A percentile compares a stretch with the other conserved stretches of the same genome.
Conservation (phyloP, 2,888 invertebrate species). For the Lissonota sp. region DNA sequence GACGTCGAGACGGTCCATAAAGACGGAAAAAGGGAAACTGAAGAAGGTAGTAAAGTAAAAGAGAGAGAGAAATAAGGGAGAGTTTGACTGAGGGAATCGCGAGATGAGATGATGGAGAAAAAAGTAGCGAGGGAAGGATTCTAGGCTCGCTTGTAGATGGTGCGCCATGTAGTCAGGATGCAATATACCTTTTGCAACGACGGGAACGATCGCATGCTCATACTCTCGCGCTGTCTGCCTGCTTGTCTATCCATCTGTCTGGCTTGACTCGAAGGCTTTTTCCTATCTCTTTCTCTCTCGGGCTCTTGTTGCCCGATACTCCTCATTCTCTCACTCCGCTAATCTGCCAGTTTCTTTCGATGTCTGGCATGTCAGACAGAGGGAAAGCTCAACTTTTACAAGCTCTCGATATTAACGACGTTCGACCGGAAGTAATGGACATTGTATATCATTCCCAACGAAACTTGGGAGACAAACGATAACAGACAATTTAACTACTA, state of each 20-base stretch:
- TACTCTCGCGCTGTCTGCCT: constrained; percentile 60
- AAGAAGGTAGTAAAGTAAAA: not conserved
- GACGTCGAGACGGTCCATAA: not conserved
- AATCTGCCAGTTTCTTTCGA: constrained; percentile 31
- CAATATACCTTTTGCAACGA: constrained; percentile 52
- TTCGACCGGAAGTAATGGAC: constrained; percentile 55
- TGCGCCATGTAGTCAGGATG: constrained; percentile 37
- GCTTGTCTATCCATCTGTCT: constrained; percentile 61
- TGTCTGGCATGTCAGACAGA: constrained; percentile 50
- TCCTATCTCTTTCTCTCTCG: constrained; percentile 12
- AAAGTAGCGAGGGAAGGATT: constrained; percentile 51
- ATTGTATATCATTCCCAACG: constrained; percentile 24
- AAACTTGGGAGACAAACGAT: not conserved
- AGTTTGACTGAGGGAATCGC: not conserved
- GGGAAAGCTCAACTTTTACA: constrained; percentile 19
- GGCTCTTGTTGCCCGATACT: constrained; percentile 19
- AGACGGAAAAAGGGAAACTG: not conserved
- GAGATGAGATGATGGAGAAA: not conserved
- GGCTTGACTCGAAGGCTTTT: constrained; percentile 59
- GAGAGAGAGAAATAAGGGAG: not conserved
- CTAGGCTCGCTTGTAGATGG: constrained; percentile 45
- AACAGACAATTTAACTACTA: too few relatives aligned
- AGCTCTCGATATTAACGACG: constrained; percentile 60
- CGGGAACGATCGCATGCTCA: constrained; percentile 29
- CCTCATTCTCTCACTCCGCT: constrained; percentile 26